phyloP scores from a whole-genome alignment of 2,113 vertebrate species.

The Xenopus borealis region DNA sequence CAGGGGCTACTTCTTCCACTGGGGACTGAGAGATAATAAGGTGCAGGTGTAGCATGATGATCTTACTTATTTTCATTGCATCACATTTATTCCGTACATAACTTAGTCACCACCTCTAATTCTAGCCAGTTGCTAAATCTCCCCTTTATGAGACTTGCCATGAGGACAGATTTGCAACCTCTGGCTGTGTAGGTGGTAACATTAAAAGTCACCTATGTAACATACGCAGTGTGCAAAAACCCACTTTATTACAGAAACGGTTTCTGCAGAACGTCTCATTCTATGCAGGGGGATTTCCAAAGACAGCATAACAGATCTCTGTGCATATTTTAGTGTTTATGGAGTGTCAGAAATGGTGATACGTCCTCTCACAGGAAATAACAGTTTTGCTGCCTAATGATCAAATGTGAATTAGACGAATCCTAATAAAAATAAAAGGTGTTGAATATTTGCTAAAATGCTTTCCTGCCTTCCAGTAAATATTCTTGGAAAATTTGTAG shows the following conservation, averaged over 20 bases:
- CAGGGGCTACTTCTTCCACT: too few species aligned
- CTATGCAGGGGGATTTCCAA: not conserved
- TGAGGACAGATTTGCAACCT: constrained; percentile 6
- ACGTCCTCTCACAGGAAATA: constrained; percentile 21
- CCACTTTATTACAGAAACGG: not conserved
- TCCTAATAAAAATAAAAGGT: constrained; percentile 17
- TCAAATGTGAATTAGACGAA: constrained; percentile 18
- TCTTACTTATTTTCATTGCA: too few species aligned
- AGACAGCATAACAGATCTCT: constrained; percentile 11
- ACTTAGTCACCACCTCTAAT: too few species aligned
- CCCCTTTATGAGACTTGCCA: not conserved
- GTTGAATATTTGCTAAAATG: not conserved
- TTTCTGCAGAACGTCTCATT: not conserved
- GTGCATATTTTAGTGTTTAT: constrained; percentile 23
- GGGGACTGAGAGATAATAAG: too few species aligned
- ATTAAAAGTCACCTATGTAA: not conserved
- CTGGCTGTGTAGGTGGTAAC: constrained; percentile 1
- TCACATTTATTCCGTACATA: too few species aligned
- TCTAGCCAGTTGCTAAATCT: too few species aligned
- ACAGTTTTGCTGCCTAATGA: constrained; percentile 19
- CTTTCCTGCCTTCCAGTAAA: not conserved
- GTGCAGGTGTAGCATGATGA: too few species aligned
- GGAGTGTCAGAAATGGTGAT: constrained; percentile 31
- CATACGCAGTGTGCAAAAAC: not conserved
- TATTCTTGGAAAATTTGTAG: not conserved